Percentiles rank a stretch among this genome's conserved stretches.
phyloP scores from a whole-genome alignment of 2,797 vertebrate species.

The Schizopygopsis malacanthus region DNA sequence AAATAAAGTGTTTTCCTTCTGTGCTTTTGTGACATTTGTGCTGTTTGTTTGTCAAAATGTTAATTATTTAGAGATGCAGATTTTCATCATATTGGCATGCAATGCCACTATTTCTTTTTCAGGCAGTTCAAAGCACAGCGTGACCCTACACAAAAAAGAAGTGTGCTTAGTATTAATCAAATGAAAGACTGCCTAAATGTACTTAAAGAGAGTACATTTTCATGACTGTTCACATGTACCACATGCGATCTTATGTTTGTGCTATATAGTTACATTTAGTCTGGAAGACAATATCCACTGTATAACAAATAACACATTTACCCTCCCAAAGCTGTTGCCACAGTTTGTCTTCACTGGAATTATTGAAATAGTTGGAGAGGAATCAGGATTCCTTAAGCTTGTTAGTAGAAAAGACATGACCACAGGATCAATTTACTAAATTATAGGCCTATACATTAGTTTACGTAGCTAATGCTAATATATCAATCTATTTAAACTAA shows the following conservation, averaged over 20 bases:
- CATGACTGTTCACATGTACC: background rate
- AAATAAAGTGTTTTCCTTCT: conserved; percentile 54
- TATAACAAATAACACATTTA: background rate
- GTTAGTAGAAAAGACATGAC: background rate
- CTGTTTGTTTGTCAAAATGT: background rate
- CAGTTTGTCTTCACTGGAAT: background rate
- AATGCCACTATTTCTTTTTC: background rate
- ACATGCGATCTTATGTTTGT: background rate
- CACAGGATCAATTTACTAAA: background rate
- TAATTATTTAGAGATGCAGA: background rate
- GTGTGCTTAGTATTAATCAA: background rate
- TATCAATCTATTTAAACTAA: background rate
- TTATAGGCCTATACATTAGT: background rate
- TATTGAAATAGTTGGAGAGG: background rate
- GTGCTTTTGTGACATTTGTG: background rate
- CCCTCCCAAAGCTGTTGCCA: background rate
- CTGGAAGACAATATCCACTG: background rate
- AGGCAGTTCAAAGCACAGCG: background rate
- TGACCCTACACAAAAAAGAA: background rate
- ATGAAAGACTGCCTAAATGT: background rate
- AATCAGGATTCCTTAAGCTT: background rate
- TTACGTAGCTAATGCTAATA: background rate
- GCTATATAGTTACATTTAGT: background rate
- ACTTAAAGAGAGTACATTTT: background rate
- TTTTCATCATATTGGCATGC: background rate